These are phyloP conservation scores for Siphonodentalium dalli DNA, from an alignment of 2,888 invertebrate genomes.

Conservation along the genomic window DNA sequence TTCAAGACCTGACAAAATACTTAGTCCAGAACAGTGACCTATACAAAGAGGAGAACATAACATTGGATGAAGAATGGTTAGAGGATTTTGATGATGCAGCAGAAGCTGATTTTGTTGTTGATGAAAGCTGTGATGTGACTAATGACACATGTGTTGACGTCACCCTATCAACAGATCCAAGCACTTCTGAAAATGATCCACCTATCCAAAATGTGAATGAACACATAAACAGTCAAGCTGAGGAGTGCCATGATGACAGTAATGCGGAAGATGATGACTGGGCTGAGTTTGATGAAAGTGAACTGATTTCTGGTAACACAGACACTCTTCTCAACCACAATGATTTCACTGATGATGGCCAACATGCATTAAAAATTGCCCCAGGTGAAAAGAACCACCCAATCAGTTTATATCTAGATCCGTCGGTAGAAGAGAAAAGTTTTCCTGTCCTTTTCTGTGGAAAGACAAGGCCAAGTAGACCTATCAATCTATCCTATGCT, in stretches of 20 bases:
- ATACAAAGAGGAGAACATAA: constrained; percentile 19
- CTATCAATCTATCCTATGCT: constrained; percentile 5
- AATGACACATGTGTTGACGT: too few relatives aligned
- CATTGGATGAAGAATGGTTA: constrained; percentile 13
- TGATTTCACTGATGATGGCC: constrained; percentile 26
- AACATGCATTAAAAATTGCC: constrained; percentile 21
- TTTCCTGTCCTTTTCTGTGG: constrained; percentile 14
- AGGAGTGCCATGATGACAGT: too few relatives aligned
- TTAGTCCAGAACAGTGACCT: constrained; percentile 23
- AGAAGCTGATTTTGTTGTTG: neutral
- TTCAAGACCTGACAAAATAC: constrained; percentile 16
- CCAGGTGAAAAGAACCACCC: constrained; percentile 9
- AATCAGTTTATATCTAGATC: constrained; percentile 11
- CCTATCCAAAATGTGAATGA: too few relatives aligned
- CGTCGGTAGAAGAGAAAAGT: constrained; percentile 11
- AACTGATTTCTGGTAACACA: constrained; percentile 11
- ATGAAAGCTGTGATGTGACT: too few relatives aligned
- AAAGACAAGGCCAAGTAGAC: constrained; percentile 1
- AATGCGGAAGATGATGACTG: constrained; percentile 16
- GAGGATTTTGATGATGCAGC: neutral
- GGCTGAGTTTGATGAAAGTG: constrained; percentile 20
- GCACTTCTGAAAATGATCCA: too few relatives aligned
- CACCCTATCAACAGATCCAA: too few relatives aligned
- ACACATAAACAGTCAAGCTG: too few relatives aligned
- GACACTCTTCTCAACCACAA: constrained; percentile 20